Evolutionary conservation across 2,888 invertebrate species (phyloP), one percentile per base, ranked within the genome.

Genomic region (Autographa pulchrina): DNA sequence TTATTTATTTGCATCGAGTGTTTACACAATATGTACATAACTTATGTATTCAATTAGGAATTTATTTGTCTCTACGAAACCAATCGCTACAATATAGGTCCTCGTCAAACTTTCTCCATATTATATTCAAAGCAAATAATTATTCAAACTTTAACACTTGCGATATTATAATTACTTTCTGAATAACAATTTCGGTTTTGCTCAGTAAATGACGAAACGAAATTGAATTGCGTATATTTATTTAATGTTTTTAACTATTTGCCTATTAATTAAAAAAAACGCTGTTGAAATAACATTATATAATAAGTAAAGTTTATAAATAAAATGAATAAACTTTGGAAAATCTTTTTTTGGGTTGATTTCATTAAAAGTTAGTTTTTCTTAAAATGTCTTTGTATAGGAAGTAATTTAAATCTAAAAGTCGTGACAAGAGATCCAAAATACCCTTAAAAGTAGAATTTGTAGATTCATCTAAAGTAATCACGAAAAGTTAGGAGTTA

Each of bases 361-460:
- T 80, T 66, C 65, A 61, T 61, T 74, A 69, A 41, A 54, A 64
- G 38, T 38, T 32, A 70, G 35, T 63, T 66, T 69, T 75, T 43
- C 60, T 67, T 38, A 9, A 62, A 76, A 64, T 62, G 41, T 70
- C 25, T 69, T 56, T 63, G 18, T 25, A 74, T 43, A 54, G 48
- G 35, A 63, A 70, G 38, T 64, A 65, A 65, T 78, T 78, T 41
- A 70, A 77, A 74, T 78, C 69, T 67, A 58, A 63, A 68, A 64
- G 18, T 75, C 62, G 65, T 75, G 66, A 70, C 63, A 14, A 56
- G 65, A 66, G 76, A 70, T 68, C 54, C 35, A 35, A 67, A 65
- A 70, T 31, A 69, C 14, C 8, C 32, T 38, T 64, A 54, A 61
- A 38, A 59, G 54, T 25, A 25, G 20, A 25, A 74, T 68, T 41